Base-by-base conservation (phyloP, 2,797 vertebrate genomes). In the Cichlasoma orientale region DNA sequence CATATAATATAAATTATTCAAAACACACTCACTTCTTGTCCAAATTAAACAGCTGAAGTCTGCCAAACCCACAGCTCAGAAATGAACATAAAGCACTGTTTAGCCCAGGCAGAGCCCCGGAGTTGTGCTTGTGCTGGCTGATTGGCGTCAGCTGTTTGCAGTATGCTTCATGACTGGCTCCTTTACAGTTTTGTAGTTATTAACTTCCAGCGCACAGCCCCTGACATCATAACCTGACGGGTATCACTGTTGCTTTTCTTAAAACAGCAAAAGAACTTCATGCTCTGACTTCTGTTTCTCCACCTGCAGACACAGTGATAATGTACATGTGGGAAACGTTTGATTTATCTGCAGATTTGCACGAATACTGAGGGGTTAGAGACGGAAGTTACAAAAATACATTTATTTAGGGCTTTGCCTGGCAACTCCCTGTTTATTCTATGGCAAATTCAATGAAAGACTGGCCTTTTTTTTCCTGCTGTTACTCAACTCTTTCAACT, bases 361-460 rank as follows among this genome's bases (percentile, higher is more conserved):
- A 79, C 41, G 23, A 66, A 69, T 78, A 59, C 56, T 74, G 66
- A 7, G 31, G 63, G 23, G 25, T 79, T 72, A 82, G 56, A 82
- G 25, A 88, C 33, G 72, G 53, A 55, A 38, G 79, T 77, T 88
- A 63, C 41, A 75, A 87, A 91, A 89, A 90, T 89, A 91, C 85
- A 90, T 80, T 79, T 27, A 75, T 78, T 76, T 18, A 57, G 61
- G 81, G 74, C 78, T 83, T 36, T 78, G 82, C 72, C 81, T 82
- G 85, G 84, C 59, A 84, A 90, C 87, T 84, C 82, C 80, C 76
- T 93, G 91, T 91, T 91, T 93, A 89, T 89, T 90, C 75, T 82
- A 84, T 79, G 83, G 78, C 19, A 82, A 89, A 87, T 85, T 69
- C 61, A 88, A 88, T 87, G 86, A 90, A 83, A 90, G 88, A 78